Conservation (phyloP, 2,797 vertebrate genomes). For the Gallinago solitaria region DNA sequence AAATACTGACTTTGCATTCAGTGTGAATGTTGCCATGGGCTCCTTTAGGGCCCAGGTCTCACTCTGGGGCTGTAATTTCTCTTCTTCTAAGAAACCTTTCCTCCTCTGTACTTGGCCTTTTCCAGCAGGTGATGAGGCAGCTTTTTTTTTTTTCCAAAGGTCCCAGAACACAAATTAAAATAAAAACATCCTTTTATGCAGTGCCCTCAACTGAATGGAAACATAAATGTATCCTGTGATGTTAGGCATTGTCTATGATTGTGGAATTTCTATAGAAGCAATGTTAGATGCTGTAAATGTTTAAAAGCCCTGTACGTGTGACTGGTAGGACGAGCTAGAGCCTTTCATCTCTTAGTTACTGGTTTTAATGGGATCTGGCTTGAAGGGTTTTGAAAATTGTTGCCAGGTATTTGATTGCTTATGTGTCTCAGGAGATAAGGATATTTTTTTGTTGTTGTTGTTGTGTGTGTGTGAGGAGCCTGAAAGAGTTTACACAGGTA, state of each 20-base stretch:
- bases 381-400: constrained; percentile 32
- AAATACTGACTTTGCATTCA: neutral
- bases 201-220: neutral
- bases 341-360: constrained; percentile 40
- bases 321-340: neutral
- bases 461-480: neutral
- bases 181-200: constrained; percentile 15
- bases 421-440: neutral
- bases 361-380: constrained; percentile 43
- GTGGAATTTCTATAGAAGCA: constrained; percentile 29
- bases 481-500: neutral
- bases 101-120: neutral
- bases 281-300: neutral
- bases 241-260: constrained; percentile 33
- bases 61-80: neutral
- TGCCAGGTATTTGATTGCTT: constrained; percentile 40
- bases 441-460: neutral
- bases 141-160: neutral
- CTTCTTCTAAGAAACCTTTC: neutral
- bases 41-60: neutral
- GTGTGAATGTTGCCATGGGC: neutral
- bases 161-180: constrained; percentile 15
- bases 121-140: neutral
- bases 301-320: constrained; percentile 21
- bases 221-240: neutral